A percentile compares a stretch with the other conserved stretches of the same genome.
These are phyloP conservation scores for Netelia melanura DNA, from an alignment of 2,888 invertebrate genomes.

Conservation along the genomic window DNA sequence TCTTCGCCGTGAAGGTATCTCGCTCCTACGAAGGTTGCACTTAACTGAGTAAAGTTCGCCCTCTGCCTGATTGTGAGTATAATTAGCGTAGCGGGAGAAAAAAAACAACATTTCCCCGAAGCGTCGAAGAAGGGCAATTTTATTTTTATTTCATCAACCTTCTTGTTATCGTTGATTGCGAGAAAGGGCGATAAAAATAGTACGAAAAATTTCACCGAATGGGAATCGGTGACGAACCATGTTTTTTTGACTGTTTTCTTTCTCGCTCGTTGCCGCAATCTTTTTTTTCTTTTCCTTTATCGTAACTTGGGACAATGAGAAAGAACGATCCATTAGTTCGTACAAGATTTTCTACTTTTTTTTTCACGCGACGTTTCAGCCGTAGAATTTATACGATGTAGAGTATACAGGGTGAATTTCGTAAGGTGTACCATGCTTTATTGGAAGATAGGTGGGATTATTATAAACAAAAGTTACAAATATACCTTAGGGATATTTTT, in stretches of 20 bases:
- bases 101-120: neutral
- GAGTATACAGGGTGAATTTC: neutral
- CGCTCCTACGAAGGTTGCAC: neutral
- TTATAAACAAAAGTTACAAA: too few relatives aligned
- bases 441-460: too few relatives aligned
- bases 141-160: conserved; percentile 14
- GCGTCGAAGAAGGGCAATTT: neutral
- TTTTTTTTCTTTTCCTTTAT: conserved; percentile 13
- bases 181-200: conserved; percentile 11
- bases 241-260: neutral
- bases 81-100: conserved; percentile 6
- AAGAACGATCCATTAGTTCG: conserved; percentile 18
- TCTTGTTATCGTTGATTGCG: neutral
- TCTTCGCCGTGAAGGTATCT: conserved; percentile 18
- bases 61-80: neutral
- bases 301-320: conserved; percentile 7
- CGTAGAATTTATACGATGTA: neutral
- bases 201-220: neutral
- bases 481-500: too few relatives aligned
- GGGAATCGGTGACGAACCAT: neutral
- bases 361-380: neutral
- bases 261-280: conserved; percentile 5
- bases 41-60: conserved; percentile 46
- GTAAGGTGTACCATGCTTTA: too few relatives aligned
- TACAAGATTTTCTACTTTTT: conserved; percentile 24